phyloP scores from a whole-genome alignment of 2,797 vertebrate species.

The Hypotaenidia philippensis region DNA sequence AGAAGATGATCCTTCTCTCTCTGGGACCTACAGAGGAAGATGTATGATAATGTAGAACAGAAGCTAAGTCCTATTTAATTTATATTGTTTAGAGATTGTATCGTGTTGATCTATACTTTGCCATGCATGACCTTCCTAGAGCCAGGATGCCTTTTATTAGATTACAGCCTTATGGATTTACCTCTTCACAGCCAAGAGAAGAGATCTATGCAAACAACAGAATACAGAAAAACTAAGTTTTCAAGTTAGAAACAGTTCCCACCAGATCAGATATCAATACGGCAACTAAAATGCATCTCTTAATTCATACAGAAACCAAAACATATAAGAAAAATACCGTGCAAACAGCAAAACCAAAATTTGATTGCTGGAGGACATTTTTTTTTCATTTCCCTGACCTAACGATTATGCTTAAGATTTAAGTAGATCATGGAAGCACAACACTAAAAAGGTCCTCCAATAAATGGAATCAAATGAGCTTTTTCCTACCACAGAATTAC shows the following conservation, averaged over 20 bases:
- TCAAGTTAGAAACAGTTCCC: not conserved
- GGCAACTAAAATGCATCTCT: not conserved
- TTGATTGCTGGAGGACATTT: slow-evolving; percentile 36
- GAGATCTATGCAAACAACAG: not conserved
- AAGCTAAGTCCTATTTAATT: not conserved
- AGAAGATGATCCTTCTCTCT: not conserved
- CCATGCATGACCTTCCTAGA: not conserved
- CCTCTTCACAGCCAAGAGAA: not conserved
- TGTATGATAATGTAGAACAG: not conserved
- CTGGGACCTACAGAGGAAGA: not conserved
- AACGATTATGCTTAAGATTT: slow-evolving; percentile 67
- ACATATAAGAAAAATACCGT: not conserved
- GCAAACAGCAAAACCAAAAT: slow-evolving; percentile 4
- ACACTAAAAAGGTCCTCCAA: slow-evolving; percentile 76
- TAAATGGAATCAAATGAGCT: slow-evolving; percentile 80
- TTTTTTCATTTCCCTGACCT: slow-evolving; percentile 41
- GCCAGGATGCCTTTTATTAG: not conserved
- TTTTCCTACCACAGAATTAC: slow-evolving; percentile 74
- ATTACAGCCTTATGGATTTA: not conserved
- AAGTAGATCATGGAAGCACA: slow-evolving; percentile 72
- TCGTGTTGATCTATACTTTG: not conserved
- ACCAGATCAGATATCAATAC: not conserved
- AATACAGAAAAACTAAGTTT: not conserved
- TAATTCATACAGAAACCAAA: not conserved
- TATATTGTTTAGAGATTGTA: not conserved